Percentiles rank a stretch among this genome's conserved stretches.
These are phyloP conservation scores for Apeltes quadracus DNA, from an alignment of 2,113 vertebrate species.

Conservation along the genomic window DNA sequence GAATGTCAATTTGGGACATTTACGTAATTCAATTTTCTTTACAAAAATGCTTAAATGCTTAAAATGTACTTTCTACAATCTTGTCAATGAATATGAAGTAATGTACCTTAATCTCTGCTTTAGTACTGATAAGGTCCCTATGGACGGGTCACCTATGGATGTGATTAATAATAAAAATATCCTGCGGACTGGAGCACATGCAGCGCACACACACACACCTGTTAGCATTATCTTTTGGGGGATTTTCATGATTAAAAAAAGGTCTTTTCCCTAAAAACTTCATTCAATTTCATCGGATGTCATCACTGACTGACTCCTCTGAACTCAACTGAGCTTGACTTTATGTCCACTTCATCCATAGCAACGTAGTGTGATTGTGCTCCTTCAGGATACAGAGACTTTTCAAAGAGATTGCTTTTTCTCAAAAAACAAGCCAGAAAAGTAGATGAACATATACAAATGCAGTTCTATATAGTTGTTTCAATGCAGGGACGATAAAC, in stretches of 20 bases:
- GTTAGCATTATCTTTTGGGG: constrained; percentile 26
- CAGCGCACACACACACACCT: constrained; percentile 4
- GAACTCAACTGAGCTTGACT: constrained; percentile 16
- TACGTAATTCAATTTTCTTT: not conserved
- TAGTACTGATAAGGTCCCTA: not conserved
- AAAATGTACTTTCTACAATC: not conserved
- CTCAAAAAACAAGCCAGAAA: not conserved
- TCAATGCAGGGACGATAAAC: not conserved
- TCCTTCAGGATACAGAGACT: not conserved
- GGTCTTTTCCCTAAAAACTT: not conserved
- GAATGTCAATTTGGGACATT: not conserved
- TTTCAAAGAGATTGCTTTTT: constrained; percentile 2
- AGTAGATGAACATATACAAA: constrained; percentile 14
- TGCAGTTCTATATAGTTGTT: not conserved
- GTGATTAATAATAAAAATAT: not conserved
- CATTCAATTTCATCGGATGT: constrained; percentile 16
- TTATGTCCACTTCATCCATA: constrained; percentile 3
- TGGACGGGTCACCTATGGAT: not conserved
- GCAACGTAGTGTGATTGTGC: not conserved
- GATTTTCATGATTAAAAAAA: constrained; percentile 29
- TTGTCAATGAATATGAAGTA: not conserved
- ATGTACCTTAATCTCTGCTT: not conserved
- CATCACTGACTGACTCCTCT: constrained; percentile 29
- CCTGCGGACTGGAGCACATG: constrained; percentile 32
- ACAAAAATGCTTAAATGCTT: too few relatives aligned